Percentiles rank a stretch among this genome's conserved stretches.
These are phyloP conservation scores for Clanis bilineata DNA, from an alignment of 2,888 invertebrate genomes.

Conservation along the genomic window DNA sequence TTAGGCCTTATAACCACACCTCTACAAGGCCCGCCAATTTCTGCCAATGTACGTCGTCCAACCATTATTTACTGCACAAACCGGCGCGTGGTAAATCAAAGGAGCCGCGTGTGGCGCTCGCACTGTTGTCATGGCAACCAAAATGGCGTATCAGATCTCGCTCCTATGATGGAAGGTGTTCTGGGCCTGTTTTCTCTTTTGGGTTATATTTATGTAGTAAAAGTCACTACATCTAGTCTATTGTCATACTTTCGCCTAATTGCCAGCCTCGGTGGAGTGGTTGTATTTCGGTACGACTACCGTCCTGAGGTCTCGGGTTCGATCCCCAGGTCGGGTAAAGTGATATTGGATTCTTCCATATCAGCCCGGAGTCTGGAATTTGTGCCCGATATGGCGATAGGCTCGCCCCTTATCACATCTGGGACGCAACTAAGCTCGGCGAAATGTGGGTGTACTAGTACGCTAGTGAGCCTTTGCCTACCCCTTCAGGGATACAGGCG, in stretches of 20 bases:
- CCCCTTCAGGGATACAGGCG: too few species aligned
- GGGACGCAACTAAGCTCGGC: too few species aligned
- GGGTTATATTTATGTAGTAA: background rate
- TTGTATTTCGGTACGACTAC: too few species aligned
- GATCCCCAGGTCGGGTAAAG: too few species aligned
- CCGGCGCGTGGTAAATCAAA: slow-evolving; percentile 64
- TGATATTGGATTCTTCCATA: too few species aligned
- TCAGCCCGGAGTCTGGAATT: too few species aligned
- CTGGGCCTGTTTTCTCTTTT: slow-evolving; percentile 12
- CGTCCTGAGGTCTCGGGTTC: too few species aligned
- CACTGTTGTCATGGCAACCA: slow-evolving; percentile 58
- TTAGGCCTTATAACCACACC: slow-evolving; percentile 29
- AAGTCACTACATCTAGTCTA: background rate
- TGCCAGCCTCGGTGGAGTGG: too few species aligned
- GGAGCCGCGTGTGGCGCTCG: slow-evolving; percentile 51
- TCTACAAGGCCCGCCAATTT: slow-evolving; percentile 48
- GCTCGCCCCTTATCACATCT: too few species aligned
- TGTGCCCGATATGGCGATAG: too few species aligned
- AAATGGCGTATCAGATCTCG: slow-evolving; percentile 69
- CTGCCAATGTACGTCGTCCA: slow-evolving; percentile 32
- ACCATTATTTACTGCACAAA: slow-evolving; percentile 53
- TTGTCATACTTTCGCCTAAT: background rate
- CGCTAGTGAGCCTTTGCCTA: too few species aligned
- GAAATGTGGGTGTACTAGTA: too few species aligned
- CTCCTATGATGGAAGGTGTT: slow-evolving; percentile 46